phyloP scores from a whole-genome alignment of 2,888 invertebrate species.

The Parascotia fuliginaria region DNA sequence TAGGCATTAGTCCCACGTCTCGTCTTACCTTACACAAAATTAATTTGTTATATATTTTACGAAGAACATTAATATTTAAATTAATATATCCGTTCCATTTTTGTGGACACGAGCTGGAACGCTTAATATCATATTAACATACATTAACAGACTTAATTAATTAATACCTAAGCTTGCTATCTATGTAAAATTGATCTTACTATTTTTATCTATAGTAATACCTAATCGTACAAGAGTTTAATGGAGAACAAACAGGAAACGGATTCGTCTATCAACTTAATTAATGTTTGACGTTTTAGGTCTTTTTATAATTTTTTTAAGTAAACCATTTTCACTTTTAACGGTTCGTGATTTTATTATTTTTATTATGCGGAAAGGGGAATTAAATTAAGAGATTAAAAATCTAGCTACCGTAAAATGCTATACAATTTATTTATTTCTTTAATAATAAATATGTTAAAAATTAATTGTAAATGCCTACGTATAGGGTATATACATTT shows the following conservation, averaged over 20 bases:
- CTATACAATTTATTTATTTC: too few species aligned
- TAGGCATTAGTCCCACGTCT: too few species aligned
- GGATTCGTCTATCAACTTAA: constrained; percentile 30
- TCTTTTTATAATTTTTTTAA: neutral
- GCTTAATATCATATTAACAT: constrained; percentile 29
- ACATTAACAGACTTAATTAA: constrained; percentile 10
- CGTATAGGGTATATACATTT: too few species aligned
- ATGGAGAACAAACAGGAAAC: constrained; percentile 38
- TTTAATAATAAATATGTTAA: too few species aligned
- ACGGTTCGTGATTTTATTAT: neutral
- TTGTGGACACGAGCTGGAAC: neutral
- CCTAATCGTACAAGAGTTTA: constrained; percentile 15
- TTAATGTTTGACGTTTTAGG: constrained; percentile 15
- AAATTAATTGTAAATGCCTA: too few species aligned
- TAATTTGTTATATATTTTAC: neutral
- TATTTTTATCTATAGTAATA: constrained; percentile 22
- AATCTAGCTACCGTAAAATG: too few species aligned
- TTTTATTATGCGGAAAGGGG: neutral
- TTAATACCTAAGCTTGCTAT: constrained; percentile 14
- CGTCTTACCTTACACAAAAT: neutral
- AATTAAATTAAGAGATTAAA: too few species aligned
- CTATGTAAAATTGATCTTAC: constrained; percentile 22
- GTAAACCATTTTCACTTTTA: constrained; percentile 26
- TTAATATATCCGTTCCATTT: constrained; percentile 12
- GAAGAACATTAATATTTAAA: neutral